Evolutionary conservation across 2,888 invertebrate genomes (phyloP), one percentile per base, ranked within the genome.

Genomic region (Octonoba sinensis): DNA sequence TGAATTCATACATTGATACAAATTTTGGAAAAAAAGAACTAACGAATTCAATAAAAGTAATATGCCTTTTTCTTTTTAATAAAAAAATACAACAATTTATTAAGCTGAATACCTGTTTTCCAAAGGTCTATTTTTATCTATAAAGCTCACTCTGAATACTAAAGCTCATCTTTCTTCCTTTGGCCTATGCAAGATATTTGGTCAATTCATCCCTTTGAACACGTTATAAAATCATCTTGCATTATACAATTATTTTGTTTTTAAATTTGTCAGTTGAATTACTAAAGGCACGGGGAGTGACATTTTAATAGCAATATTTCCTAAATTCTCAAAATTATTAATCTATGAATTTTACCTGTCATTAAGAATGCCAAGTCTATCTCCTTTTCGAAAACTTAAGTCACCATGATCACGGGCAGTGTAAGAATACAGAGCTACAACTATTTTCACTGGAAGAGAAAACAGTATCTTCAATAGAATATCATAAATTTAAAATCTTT

Each of bases 341-440:
- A 36, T 36, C 36, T 36, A n/a, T n/a, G 0, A 69, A 67, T 12
- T 51, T 75, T 69, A 84, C 84, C 49, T 87, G 85, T 97, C 96
- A 89, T 96, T 96, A 85, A 97, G 91, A 64, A 99, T 94, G 88
- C 96, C 95, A 94, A 99, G 95, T 72, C 95, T 92, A 89, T 99
- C 99, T 73, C 98, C 98, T 90, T 99, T 98, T 72, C 88, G 87
- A 60, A 86, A 86, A 85, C 96, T 95, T 84, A 99, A 94, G 90
- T 99, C 99, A 75, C 96, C 96, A 87, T 95, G 95, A 87, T 97
- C 97, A 85, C 97, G 92, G 13, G 97, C 96, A 85, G 95, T 95
- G 91, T 99, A 99, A 88, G 95, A 95, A 90, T 97, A 99, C 85
- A 98, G 91, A 65, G 97, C 99, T 85, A 97, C 94, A 82, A 97